Base-by-base conservation (phyloP, 92 coral and sea anemone species). In the Hydrozoanthus gracilis region DNA sequence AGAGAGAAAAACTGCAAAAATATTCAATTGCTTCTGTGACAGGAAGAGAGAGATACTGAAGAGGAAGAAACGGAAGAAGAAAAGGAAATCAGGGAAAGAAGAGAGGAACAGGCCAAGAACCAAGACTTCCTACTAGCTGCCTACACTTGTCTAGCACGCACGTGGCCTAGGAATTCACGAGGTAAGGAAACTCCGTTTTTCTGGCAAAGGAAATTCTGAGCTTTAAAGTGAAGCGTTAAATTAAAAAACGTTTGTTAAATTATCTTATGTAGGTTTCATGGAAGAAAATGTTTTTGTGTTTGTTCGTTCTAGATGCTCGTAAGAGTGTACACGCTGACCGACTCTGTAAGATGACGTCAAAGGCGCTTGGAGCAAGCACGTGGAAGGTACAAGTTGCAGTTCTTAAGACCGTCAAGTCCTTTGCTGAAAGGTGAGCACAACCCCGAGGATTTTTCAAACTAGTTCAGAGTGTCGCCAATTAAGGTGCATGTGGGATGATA, bases 341-440 rank as follows among this genome's bases (percentile, higher is more conserved):
- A 15, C 92, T 95, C 55, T 90, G 94, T 62, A 71, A 76, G 45
- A 79, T 93, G 68, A 88, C 95, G 70, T 46, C 92, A 8, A 72
- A 71, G 18, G 96, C 97, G 11, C 92, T 97, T 14, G 76, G 90
- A 7, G 76, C 91, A 10, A 92, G 86, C 83, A 95, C 99, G 7
- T 97, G 99, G 99, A 95, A 95, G 68, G 95, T 95, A 16, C 99
- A 97, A 88, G 89, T 93, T 51, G 96, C 90, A 5, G 92, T 95
- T 14, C 86, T 97, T 17, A 79, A 88, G 18, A 93, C 98, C 18
- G 91, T 90, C 71, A 93, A 89, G n/a, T 77, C 84, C 13, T 95
- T 95, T 44, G 70, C 92, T 47, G 89, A 88, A 78, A 95, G 98
- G 98, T 93, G 45, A 65, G 85, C 47, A 20, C 64, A 3, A n/a